Percentiles rank a stretch among this genome's conserved stretches.
Conservation (phyloP, 2,888 invertebrate species). For the Microplitis manilae region DNA sequence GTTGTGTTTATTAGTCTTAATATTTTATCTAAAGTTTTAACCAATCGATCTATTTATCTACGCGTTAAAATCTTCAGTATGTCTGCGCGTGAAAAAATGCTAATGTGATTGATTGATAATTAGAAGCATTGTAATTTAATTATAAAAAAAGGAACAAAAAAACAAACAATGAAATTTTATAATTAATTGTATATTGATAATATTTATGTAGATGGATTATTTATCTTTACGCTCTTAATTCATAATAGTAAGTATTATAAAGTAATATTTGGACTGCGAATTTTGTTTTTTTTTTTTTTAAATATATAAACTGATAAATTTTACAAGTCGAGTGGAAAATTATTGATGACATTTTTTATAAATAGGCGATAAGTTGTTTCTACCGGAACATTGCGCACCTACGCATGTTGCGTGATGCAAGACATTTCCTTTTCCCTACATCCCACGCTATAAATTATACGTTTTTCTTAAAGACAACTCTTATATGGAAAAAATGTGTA, state of each 20-base stretch:
- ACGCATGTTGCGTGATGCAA: slow-evolving; percentile 27
- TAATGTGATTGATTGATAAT: slow-evolving; percentile 8
- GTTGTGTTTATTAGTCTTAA: slow-evolving; percentile 68
- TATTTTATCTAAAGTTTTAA: slow-evolving; percentile 69
- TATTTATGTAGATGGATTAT: not conserved
- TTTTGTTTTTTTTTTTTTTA: slow-evolving; percentile 36
- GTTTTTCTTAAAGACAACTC: not conserved
- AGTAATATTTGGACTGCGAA: slow-evolving; percentile 15
- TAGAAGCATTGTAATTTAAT: slow-evolving; percentile 33
- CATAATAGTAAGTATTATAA: slow-evolving; percentile 6
- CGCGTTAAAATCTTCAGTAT: slow-evolving; percentile 41
- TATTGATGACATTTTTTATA: slow-evolving; percentile 14
- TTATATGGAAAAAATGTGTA: slow-evolving; percentile 1
- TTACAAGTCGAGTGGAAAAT: slow-evolving; percentile 1
- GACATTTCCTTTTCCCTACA: slow-evolving; percentile 34
- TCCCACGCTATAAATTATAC: slow-evolving; percentile 19
- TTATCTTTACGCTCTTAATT: not conserved
- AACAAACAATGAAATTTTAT: slow-evolving; percentile 9
- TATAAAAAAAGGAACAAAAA: not conserved
- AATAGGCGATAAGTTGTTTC: not conserved
- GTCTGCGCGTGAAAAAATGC: slow-evolving; percentile 5
- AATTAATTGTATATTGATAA: slow-evolving; percentile 13
- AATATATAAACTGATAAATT: slow-evolving; percentile 54
- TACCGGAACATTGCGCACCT: slow-evolving; percentile 20
- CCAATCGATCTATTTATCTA: slow-evolving; percentile 63